Evolutionary conservation across 2,888 invertebrate genomes (phyloP), one percentile per base, ranked within the genome.

Genomic region (Hedychridium roseum): DNA sequence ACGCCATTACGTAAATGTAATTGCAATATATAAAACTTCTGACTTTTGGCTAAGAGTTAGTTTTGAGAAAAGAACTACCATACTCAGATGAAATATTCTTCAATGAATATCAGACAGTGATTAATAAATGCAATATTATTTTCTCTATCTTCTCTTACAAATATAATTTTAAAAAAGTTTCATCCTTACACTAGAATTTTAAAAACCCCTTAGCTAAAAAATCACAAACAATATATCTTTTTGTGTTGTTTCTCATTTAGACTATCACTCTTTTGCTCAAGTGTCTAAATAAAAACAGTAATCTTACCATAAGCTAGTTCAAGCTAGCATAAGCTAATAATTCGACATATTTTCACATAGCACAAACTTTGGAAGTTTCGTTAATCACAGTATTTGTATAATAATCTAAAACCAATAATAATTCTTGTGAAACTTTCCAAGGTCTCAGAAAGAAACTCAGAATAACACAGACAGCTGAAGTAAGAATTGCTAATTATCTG

Each of bases 91-190:
- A 56, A 48, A 53, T 47, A 54, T 57, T 58, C 54, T 45, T 54
- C 58, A 50, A 54, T 48, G 50, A 58, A 51, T 43, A 54, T 57
- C 37, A 50, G 60, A 60, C 51, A 30, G 54, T 52, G 37, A 23
- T 23, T 50, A 44, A 32, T 56, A 64, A 61, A 64, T 64, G 57
- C 61, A 57, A 61, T 52, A 49, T 57, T 54, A 51, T 52, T 51
- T 46, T 57, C 49, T 57, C 53, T 44, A 12, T 31, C 39, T 54
- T 56, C 45, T 55, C 46, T 39, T 59, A 59, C 40, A 54, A 46
- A 48, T 37, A 40, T 50, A 57, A 54, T 54, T 54, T 60, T 44
- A 50, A 34, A 55, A 51, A 55, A 32, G 50, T 37, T 48, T 52
- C 46, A 41, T 36, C 41, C 50, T 36, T 43, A 28, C 32, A 40